These are phyloP conservation scores for Sus cebifrons DNA, from an alignment of 2,797 vertebrate genomes.

Conservation along the genomic window DNA sequence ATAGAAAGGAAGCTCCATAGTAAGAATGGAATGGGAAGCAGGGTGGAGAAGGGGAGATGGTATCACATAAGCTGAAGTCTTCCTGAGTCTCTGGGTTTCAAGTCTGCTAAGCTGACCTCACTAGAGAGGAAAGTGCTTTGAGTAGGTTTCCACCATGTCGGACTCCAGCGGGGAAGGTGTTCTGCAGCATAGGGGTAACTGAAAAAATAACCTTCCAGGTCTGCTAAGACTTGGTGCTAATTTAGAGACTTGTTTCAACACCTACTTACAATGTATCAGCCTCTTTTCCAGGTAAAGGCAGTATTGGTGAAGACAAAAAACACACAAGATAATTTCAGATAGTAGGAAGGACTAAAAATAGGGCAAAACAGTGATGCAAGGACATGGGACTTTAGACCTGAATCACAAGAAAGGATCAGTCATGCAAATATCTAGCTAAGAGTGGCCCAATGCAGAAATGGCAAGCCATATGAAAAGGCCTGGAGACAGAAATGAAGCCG, in stretches of 20 bases:
- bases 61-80: neutral
- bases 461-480: neutral
- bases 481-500: neutral
- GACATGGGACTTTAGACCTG: neutral
- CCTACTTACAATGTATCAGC: neutral
- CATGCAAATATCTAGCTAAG: neutral
- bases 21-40: neutral
- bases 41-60: neutral
- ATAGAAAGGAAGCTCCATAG: neutral
- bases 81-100: neutral
- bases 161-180: neutral
- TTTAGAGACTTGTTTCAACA: neutral
- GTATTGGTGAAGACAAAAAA: neutral
- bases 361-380: neutral
- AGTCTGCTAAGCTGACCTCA: neutral
- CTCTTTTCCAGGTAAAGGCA: constrained; percentile 8
- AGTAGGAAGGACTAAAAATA: neutral
- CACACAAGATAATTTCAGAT: neutral
- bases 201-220: neutral
- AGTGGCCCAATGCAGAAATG: neutral
- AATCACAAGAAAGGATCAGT: neutral
- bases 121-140: neutral
- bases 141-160: neutral
- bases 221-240: neutral
- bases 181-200: neutral